These are phyloP conservation scores for Drosophila infuscata DNA, from an alignment of 2,888 invertebrate species.

Conservation along the genomic window DNA sequence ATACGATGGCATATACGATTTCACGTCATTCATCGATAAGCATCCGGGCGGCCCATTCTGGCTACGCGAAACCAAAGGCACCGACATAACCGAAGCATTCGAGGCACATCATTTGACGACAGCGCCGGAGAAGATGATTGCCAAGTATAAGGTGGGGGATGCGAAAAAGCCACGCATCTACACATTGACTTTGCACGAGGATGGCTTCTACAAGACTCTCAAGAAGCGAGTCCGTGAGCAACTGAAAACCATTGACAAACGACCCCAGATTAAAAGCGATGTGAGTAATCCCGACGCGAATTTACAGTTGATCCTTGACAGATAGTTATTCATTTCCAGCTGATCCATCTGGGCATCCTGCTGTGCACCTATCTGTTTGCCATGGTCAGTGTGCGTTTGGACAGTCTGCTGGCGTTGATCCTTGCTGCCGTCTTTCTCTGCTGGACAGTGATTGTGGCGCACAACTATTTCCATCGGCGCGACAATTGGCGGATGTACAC, in stretches of 20 bases:
- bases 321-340: slow-evolving; percentile 51
- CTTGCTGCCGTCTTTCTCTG: slow-evolving; percentile 87
- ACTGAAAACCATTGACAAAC: slow-evolving; percentile 86
- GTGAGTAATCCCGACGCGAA: slow-evolving; percentile 64
- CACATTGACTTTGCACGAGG: slow-evolving; percentile 90
- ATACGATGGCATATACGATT: slow-evolving; percentile 92
- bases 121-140: slow-evolving; percentile 87
- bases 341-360: slow-evolving; percentile 84
- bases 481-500: slow-evolving; percentile 93
- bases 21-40: slow-evolving; percentile 90
- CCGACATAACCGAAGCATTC: slow-evolving; percentile 93
- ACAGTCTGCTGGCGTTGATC: slow-evolving; percentile 75
- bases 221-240: slow-evolving; percentile 87
- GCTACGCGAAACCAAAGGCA: slow-evolving; percentile 90
- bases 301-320: background rate
- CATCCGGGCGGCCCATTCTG: slow-evolving; percentile 96
- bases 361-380: slow-evolving; percentile 82
- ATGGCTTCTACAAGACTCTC: slow-evolving; percentile 91
- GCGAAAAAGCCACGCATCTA: slow-evolving; percentile 88
- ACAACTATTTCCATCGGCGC: slow-evolving; percentile 91
- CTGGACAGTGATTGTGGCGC: slow-evolving; percentile 88
- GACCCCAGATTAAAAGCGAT: slow-evolving; percentile 78
- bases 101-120: slow-evolving; percentile 90
- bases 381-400: slow-evolving; percentile 82
- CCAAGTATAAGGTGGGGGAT: slow-evolving; percentile 88